phyloP scores from a whole-genome alignment of 2,888 invertebrate species.

The Pristionchus japonicus region DNA sequence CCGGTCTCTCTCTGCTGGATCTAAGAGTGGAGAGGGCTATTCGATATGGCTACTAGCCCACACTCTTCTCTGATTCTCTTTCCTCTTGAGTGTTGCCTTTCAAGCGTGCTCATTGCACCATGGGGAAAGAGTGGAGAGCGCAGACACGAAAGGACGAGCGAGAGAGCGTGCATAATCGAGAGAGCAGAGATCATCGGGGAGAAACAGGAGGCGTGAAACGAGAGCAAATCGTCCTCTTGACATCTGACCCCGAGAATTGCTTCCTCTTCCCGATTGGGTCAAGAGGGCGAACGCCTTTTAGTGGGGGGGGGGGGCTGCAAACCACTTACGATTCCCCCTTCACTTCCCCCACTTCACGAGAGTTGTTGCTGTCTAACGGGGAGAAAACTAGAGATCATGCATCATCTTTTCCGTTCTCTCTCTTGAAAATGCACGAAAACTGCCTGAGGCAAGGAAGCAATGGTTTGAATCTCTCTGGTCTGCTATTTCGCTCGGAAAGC shows the following conservation, averaged over 20 bases:
- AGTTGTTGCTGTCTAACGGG: neutral
- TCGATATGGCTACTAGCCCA: slow-evolving; percentile 7
- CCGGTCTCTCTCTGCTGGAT: slow-evolving; percentile 1
- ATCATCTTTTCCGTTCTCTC: neutral
- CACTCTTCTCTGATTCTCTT: slow-evolving; percentile 19
- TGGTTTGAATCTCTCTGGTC: too few species aligned
- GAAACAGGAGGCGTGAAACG: slow-evolving; percentile 14
- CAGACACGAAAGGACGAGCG: neutral
- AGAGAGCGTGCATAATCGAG: neutral
- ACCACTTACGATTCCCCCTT: neutral
- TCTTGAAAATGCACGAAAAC: neutral
- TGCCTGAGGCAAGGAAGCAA: neutral
- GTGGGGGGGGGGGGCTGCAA: neutral
- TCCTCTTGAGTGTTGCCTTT: slow-evolving; percentile 26
- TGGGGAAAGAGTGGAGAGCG: neutral
- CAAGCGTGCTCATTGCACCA: neutral
- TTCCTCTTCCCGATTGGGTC: neutral
- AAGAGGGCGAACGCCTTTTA: neutral
- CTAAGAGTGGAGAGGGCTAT: slow-evolving; percentile 22
- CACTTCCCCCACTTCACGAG: neutral
- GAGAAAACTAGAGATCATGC: neutral
- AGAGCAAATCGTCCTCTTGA: neutral
- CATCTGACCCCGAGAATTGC: slow-evolving; percentile 16
- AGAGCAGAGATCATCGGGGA: neutral
- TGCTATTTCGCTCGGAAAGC: too few species aligned